Percentiles rank a stretch among this genome's conserved stretches.
Evolutionary conservation across 1,140 invertebrate species (phyloP).

Genomic region (Ganaspis sp.): DNA sequence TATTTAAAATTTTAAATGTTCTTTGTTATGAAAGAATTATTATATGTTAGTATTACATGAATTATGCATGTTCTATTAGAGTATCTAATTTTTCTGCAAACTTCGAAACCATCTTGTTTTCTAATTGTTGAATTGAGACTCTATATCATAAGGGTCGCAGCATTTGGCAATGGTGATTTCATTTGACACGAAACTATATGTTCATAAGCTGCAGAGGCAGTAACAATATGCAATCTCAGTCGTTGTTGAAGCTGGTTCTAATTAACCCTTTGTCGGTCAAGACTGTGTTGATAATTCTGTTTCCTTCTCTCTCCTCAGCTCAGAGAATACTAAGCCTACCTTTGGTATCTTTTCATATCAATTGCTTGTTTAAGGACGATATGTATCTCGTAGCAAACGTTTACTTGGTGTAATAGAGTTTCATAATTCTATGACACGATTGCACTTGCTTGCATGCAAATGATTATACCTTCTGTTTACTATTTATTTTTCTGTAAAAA

Average conservation of each 20-base stretch:
- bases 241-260: constrained; percentile 43
- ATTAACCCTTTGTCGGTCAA: constrained; percentile 55
- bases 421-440: constrained; percentile 8
- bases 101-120: neutral
- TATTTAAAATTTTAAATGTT: too few relatives aligned
- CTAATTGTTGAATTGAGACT: neutral
- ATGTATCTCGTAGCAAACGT: constrained; percentile 27
- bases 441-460: neutral
- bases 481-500: too few relatives aligned
- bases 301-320: neutral
- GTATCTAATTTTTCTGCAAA: neutral
- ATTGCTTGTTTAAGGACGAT: constrained; percentile 31
- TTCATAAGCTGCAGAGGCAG: constrained; percentile 11
- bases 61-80: too few relatives aligned
- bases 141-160: constrained; percentile 3
- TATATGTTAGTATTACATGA: too few relatives aligned
- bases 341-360: constrained; percentile 36
- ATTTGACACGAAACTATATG: constrained; percentile 19
- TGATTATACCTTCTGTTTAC: neutral
- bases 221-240: constrained; percentile 44
- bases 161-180: constrained; percentile 21
- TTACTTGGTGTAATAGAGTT: constrained; percentile 8
- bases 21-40: too few relatives aligned
- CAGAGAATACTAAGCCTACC: constrained; percentile 2
- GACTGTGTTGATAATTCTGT: constrained; percentile 35